A percentile compares a stretch with the other conserved stretches of the same genome.
These are phyloP conservation scores for Tanypteryx hageni DNA, from an alignment of 2,888 invertebrate species.

Conservation along the genomic window DNA sequence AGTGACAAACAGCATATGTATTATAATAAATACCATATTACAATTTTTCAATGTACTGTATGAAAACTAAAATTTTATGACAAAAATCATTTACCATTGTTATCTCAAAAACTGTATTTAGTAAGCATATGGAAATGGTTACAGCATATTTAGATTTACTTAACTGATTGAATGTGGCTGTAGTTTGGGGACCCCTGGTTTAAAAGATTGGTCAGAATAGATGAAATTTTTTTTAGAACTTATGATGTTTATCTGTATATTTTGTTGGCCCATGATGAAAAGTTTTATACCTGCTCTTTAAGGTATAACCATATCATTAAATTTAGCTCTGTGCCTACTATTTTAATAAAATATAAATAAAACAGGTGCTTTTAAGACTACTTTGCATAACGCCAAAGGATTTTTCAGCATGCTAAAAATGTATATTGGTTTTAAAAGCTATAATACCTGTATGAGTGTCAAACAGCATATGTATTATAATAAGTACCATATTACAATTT, in stretches of 20 bases:
- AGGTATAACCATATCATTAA: slow-evolving; percentile 60
- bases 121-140: background rate
- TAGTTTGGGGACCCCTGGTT: no score
- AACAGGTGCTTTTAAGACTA: slow-evolving; percentile 46
- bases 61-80: no score
- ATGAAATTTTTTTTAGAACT: background rate
- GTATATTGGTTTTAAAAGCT: slow-evolving; percentile 24
- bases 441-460: slow-evolving; percentile 1
- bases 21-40: background rate
- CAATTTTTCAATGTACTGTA: no score
- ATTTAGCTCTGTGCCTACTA: slow-evolving; percentile 1
- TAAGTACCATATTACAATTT: background rate
- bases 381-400: slow-evolving; percentile 49
- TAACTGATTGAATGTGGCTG: no score
- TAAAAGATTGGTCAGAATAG: background rate
- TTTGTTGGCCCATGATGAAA: slow-evolving; percentile 45
- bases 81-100: no score
- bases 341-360: slow-evolving; percentile 2
- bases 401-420: background rate
- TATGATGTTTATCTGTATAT: slow-evolving; percentile 8
- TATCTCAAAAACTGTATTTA: background rate
- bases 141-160: background rate
- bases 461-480: slow-evolving; percentile 8
- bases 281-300: slow-evolving; percentile 37
- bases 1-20: slow-evolving; percentile 1